Evolutionary conservation across 2,888 invertebrate genomes (phyloP).

Genomic region (Eledona agricola): DNA sequence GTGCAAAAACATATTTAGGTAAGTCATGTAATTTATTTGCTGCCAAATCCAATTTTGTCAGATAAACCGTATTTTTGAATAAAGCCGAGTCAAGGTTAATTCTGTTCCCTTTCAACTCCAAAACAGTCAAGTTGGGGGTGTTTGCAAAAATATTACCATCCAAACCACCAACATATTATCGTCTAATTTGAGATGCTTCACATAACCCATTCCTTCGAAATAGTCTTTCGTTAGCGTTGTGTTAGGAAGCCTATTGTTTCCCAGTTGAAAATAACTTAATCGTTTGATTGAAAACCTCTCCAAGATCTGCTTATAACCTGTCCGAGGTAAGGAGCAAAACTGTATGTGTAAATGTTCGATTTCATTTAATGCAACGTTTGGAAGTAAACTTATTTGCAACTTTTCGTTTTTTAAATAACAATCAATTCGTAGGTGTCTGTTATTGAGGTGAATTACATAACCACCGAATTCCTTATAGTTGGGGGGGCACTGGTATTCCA

Average conservation of each 20-base stretch:
- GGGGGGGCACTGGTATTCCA: slow-evolving; percentile 46
- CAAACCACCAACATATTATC: slow-evolving; percentile 18
- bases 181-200: slow-evolving; percentile 33
- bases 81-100: slow-evolving; percentile 64
- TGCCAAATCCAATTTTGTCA: slow-evolving; percentile 75
- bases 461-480: slow-evolving; percentile 16
- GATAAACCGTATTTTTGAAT: slow-evolving; percentile 70
- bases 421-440: slow-evolving; percentile 41
- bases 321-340: slow-evolving; percentile 65
- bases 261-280: slow-evolving; percentile 41
- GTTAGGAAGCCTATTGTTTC: slow-evolving; percentile 20
- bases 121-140: slow-evolving; percentile 42
- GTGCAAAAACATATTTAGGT: slow-evolving; percentile 69
- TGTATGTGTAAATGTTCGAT: slow-evolving; percentile 65
- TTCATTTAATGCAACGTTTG: slow-evolving; percentile 63
- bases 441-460: slow-evolving; percentile 34
- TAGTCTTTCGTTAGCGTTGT: slow-evolving; percentile 35
- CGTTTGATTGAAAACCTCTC: slow-evolving; percentile 62
- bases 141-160: slow-evolving; percentile 42
- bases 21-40: slow-evolving; percentile 71
- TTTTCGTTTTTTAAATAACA: slow-evolving; percentile 32
- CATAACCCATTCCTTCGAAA: slow-evolving; percentile 32
- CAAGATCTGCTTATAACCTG: slow-evolving; percentile 64
- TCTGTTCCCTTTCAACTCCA: slow-evolving; percentile 43
- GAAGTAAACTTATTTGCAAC: slow-evolving; percentile 62